phyloP scores from a whole-genome alignment of 1,140 invertebrate species.

The Oreohelix idahoensis region DNA sequence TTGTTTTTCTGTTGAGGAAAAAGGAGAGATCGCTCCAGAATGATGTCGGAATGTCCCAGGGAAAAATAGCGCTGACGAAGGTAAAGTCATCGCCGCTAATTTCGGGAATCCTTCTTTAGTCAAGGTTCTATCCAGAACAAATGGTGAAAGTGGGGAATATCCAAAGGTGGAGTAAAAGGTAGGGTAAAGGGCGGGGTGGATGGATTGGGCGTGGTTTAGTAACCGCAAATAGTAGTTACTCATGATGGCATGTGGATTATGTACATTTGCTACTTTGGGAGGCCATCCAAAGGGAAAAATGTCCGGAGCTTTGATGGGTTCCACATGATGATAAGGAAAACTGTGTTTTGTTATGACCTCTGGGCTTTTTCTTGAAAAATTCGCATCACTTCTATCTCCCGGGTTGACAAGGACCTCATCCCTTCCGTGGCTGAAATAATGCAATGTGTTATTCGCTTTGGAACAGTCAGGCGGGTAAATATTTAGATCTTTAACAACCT shows the following conservation, averaged over 20 bases:
- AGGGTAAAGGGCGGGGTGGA: conserved; percentile 1
- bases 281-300: not conserved
- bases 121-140: not conserved
- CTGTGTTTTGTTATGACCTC: not conserved
- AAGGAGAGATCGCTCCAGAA: not conserved
- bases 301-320: not conserved
- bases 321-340: not conserved
- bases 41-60: not conserved
- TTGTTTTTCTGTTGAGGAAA: not conserved
- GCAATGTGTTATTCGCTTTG: not conserved
- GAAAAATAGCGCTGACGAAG: not conserved
- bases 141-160: not conserved
- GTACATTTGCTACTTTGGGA: not conserved
- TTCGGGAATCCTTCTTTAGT: not conserved
- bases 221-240: not conserved
- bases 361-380: not conserved
- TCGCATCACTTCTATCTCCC: not conserved
- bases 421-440: not conserved
- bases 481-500: not conserved
- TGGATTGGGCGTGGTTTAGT: not conserved
- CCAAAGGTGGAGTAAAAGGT: not conserved
- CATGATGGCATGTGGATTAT: not conserved
- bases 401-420: not conserved
- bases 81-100: too few relatives aligned
- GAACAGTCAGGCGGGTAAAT: not conserved